Evolutionary conservation across 1,140 invertebrate species (phyloP).

Genomic region (Pristionchus pacificus): DNA sequence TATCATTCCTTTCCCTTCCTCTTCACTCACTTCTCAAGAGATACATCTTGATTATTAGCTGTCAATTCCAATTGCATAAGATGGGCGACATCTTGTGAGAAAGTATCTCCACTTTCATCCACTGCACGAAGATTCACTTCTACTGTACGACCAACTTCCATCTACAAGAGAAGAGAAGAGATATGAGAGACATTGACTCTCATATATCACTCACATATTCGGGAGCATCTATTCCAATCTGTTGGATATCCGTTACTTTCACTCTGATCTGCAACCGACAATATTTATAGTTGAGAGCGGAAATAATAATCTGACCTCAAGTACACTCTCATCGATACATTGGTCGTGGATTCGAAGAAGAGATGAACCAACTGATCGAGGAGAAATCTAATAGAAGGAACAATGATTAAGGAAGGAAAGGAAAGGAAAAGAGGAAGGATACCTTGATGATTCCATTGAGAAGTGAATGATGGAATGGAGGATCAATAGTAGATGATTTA

Average conservation of each 20-base stretch:
- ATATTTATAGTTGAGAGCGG: no score
- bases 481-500: not conserved
- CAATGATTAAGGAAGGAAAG: not conserved
- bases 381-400: conserved; percentile 4
- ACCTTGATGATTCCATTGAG: not conserved
- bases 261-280: conserved; percentile 3
- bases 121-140: conserved; percentile 17
- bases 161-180: conserved; percentile 3
- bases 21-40: conserved; percentile 1
- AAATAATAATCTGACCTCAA: not conserved
- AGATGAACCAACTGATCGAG: not conserved
- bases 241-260: conserved; percentile 4
- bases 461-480: not conserved
- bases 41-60: conserved; percentile 4
- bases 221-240: conserved; percentile 9
- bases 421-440: not conserved
- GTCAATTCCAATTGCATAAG: conserved; percentile 4
- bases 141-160: conserved; percentile 22
- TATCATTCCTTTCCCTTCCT: no score
- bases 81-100: conserved; percentile 10
- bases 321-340: not conserved
- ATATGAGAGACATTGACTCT: no score
- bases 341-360: conserved; percentile 1
- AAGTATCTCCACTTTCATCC: conserved; percentile 18
- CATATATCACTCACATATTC: not conserved